These are phyloP conservation scores for Falco peregrinus DNA, from an alignment of 2,797 vertebrate species.

Conservation along the genomic window DNA sequence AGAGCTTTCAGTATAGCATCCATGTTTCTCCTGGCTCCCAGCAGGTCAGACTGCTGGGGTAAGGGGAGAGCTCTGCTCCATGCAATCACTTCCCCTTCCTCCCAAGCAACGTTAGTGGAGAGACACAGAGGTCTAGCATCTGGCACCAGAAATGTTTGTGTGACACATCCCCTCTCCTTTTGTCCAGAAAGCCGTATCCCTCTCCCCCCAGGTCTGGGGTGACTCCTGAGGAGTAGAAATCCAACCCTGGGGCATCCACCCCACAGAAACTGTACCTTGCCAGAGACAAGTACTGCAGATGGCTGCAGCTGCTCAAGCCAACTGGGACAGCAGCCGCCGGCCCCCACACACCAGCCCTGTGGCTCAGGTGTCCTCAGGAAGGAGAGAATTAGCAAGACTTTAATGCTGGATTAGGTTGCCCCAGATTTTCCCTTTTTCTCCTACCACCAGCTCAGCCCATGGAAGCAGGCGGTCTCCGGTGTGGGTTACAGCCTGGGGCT, in stretches of 20 bases:
- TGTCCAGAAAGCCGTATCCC: neutral
- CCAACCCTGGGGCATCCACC: neutral
- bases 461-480: neutral
- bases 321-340: neutral
- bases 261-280: neutral
- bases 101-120: fast-evolving
- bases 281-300: neutral
- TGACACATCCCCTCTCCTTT: neutral
- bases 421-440: conserved; percentile 2
- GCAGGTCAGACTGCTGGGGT: neutral
- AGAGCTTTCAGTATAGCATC: neutral
- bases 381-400: conserved; percentile 49
- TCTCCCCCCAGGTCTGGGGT: neutral
- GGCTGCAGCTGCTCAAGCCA: conserved; percentile 57
- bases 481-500: conserved; percentile 9
- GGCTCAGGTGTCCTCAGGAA: conserved; percentile 68
- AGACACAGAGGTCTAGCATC: neutral
- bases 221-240: neutral
- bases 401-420: conserved; percentile 45
- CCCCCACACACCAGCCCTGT: neutral
- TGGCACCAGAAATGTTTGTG: neutral
- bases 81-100: neutral
- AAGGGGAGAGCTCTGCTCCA: neutral
- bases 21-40: neutral
- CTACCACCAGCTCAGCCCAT: neutral